These are phyloP conservation scores for Colletes latitarsis DNA, from an alignment of 1,140 invertebrate genomes.

Conservation along the genomic window DNA sequence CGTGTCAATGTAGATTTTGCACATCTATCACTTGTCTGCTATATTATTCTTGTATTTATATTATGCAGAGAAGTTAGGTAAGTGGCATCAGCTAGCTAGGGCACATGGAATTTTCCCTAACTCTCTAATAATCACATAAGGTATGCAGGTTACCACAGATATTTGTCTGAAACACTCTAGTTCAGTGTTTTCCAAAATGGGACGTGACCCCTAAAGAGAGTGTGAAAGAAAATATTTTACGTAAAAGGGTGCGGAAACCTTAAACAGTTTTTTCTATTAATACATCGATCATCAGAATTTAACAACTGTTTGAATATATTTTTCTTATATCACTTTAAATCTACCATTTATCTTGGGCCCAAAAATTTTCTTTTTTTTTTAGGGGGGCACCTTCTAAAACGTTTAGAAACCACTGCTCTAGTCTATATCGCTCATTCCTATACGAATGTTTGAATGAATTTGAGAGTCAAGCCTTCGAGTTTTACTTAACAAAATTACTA, in stretches of 20 bases:
- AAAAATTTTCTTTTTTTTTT: too few relatives aligned
- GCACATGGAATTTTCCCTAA: conserved; percentile 72
- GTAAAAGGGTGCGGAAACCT: too few relatives aligned
- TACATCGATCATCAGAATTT: too few relatives aligned
- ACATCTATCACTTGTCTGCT: conserved; percentile 54
- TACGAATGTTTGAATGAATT: conserved; percentile 57
- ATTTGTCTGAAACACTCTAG: conserved; percentile 54
- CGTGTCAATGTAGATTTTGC: conserved; percentile 44
- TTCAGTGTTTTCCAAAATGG: too few relatives aligned
- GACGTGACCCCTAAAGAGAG: too few relatives aligned
- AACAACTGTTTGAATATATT: too few relatives aligned
- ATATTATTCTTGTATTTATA: conserved; percentile 59
- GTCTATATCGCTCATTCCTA: conserved; percentile 47
- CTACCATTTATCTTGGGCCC: too few relatives aligned
- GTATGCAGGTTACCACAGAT: conserved; percentile 65
- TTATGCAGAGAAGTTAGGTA: conserved; percentile 68
- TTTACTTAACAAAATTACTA: conserved; percentile 54
- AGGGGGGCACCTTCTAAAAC: too few relatives aligned
- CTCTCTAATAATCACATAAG: conserved; percentile 72
- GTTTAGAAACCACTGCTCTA: background rate
- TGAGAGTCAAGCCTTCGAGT: conserved; percentile 66
- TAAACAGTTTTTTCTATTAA: too few relatives aligned
- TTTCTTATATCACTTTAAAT: too few relatives aligned
- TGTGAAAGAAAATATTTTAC: too few relatives aligned
- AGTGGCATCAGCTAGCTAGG: conserved; percentile 66